Conservation (phyloP, 1,140 invertebrate genomes). For the Notospermus geniculatus region DNA sequence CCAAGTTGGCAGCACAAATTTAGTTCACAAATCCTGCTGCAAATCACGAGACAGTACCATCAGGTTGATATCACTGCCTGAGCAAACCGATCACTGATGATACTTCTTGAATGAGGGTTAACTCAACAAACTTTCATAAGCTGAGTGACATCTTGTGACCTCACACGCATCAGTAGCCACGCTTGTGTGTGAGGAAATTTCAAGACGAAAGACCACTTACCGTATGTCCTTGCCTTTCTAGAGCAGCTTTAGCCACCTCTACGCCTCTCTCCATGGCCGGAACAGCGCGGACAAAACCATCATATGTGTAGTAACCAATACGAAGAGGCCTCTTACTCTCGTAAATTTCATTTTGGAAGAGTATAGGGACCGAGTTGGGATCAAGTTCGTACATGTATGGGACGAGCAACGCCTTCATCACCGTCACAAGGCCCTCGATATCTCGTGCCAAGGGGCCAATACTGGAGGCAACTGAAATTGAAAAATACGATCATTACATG, state of each 20-base stretch:
- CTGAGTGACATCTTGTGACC: too few species aligned
- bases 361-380: slow-evolving; percentile 29
- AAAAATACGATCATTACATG: too few species aligned
- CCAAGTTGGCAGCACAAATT: too few species aligned
- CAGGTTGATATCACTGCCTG: too few species aligned
- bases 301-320: slow-evolving; percentile 20
- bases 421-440: slow-evolving; percentile 33
- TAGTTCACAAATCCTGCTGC: too few species aligned
- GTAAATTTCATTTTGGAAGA: slow-evolving; percentile 33
- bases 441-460: slow-evolving; percentile 32
- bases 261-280: slow-evolving; percentile 36
- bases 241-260: slow-evolving; percentile 27
- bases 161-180: too few species aligned
- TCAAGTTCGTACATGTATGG: slow-evolving; percentile 32
- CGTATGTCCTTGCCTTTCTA: slow-evolving; percentile 32
- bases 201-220: slow-evolving; percentile 27
- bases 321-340: background rate
- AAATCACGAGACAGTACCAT: too few species aligned
- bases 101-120: too few species aligned
- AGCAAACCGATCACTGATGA: too few species aligned
- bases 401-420: slow-evolving; percentile 31
- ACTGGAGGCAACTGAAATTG: slow-evolving; percentile 21
- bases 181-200: too few species aligned
- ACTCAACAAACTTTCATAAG: too few species aligned
- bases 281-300: slow-evolving; percentile 23